Evolutionary conservation across 2,797 vertebrate species (phyloP).

Genomic region (Cyclura pinguis): DNA sequence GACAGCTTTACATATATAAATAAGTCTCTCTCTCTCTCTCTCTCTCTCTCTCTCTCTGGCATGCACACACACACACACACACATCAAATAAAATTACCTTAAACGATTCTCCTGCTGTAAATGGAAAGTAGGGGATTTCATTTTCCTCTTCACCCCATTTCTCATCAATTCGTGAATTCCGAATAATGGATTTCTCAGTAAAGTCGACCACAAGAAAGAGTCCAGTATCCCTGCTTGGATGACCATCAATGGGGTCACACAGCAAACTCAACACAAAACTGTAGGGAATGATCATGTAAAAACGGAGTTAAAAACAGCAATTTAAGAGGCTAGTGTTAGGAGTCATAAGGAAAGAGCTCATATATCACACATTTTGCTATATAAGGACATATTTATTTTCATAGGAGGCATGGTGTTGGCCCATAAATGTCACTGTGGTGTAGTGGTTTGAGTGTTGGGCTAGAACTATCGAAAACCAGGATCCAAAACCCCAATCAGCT

Average conservation of each 20-base stretch:
- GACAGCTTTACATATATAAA: not conserved
- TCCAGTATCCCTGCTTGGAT: constrained; percentile 84
- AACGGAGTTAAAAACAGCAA: constrained; percentile 18
- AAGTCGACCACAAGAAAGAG: constrained; percentile 89
- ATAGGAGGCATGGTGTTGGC: not conserved
- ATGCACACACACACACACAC: not conserved
- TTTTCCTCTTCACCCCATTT: constrained; percentile 90
- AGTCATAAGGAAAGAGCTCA: not conserved
- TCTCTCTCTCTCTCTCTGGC: not conserved
- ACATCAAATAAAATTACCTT: constrained; percentile 80
- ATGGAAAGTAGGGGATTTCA: constrained; percentile 90
- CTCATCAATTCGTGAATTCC: constrained; percentile 87
- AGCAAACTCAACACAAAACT: constrained; percentile 89
- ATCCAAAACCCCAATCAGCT: too few species aligned
- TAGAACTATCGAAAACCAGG: too few species aligned
- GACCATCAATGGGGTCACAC: constrained; percentile 77
- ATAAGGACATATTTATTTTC: not conserved
- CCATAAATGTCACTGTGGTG: too few species aligned
- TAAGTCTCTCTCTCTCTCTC: not conserved
- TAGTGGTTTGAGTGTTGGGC: too few species aligned
- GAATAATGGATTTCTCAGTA: constrained; percentile 84
- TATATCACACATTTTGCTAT: not conserved
- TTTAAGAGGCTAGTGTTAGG: not conserved
- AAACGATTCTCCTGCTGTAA: constrained; percentile 87
- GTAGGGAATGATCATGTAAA: constrained; percentile 36